A percentile compares a stretch with the other conserved stretches of the same genome.
Conservation (phyloP, 2,888 invertebrate species). For the Hypomecis punctinalis region DNA sequence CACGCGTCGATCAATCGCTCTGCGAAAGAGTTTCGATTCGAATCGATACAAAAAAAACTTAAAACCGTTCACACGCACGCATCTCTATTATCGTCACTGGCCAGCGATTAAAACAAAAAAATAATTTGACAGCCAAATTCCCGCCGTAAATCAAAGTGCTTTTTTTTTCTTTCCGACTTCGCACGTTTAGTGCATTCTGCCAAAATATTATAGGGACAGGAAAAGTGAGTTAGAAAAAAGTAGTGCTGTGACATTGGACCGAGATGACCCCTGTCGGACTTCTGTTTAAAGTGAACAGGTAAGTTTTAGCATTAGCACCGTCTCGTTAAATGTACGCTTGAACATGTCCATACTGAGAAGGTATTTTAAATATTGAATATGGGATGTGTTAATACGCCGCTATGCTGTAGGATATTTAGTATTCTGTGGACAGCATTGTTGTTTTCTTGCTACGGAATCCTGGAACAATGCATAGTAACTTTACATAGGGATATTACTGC, state of each 20-base stretch:
- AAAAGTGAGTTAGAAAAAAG: slow-evolving; percentile 33
- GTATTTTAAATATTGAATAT: slow-evolving; percentile 63
- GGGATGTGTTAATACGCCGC: slow-evolving; percentile 59
- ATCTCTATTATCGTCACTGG: slow-evolving; percentile 22
- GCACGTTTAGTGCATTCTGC: slow-evolving; percentile 8
- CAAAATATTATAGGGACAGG: slow-evolving; percentile 30
- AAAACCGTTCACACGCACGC: too few relatives aligned
- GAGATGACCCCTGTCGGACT: slow-evolving; percentile 86
- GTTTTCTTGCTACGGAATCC: slow-evolving; percentile 23
- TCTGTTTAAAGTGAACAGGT: slow-evolving; percentile 86
- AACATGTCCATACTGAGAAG: slow-evolving; percentile 38
- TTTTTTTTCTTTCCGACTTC: slow-evolving; percentile 18
- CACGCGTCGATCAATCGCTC: slow-evolving; percentile 69
- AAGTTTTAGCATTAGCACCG: slow-evolving; percentile 53
- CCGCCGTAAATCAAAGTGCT: slow-evolving; percentile 15
- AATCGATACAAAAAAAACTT: slow-evolving; percentile 44
- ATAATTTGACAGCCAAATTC: slow-evolving; percentile 19
- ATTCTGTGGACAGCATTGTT: slow-evolving; percentile 51
- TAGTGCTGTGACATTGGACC: slow-evolving; percentile 54
- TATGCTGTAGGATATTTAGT: slow-evolving; percentile 42
- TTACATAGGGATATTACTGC: slow-evolving; percentile 1
- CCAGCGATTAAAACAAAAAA: background rate
- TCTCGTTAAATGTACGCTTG: slow-evolving; percentile 36
- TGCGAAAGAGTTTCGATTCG: slow-evolving; percentile 48
- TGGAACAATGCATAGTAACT: slow-evolving; percentile 25